Evolutionary conservation across 2,113 vertebrate genomes (phyloP).

Genomic region (Perca fluviatilis): DNA sequence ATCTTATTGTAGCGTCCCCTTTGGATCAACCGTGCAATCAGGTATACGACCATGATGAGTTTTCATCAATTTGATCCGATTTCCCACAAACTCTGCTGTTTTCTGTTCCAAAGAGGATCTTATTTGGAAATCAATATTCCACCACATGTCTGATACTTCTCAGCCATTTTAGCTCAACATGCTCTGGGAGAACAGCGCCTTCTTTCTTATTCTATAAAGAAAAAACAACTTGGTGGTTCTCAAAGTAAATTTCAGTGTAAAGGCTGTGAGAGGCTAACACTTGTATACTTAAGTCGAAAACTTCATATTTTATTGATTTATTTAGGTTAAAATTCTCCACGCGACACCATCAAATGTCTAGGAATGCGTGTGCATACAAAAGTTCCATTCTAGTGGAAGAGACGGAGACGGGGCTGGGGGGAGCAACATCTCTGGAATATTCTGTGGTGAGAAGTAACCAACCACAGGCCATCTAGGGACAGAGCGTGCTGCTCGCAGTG

Average conservation of each 20-base stretch:
- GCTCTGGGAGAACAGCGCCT: background rate
- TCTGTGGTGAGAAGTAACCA: constrained; percentile 30
- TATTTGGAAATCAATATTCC: background rate
- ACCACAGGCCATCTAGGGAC: constrained; percentile 38
- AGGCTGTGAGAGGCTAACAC: background rate
- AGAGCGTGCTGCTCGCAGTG: background rate
- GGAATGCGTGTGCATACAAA: constrained; percentile 12
- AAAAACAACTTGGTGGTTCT: background rate
- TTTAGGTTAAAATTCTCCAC: background rate
- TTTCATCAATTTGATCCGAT: background rate
- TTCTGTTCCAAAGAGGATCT: background rate
- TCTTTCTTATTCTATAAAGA: background rate
- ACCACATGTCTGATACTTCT: background rate
- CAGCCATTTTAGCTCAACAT: background rate
- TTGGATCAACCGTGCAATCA: background rate
- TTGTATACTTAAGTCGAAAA: background rate
- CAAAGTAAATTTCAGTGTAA: background rate
- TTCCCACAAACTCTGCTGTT: background rate
- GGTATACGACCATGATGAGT: background rate
- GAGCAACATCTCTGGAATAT: constrained; percentile 4
- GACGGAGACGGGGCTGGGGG: background rate
- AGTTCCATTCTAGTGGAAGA: background rate
- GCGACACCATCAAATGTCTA: background rate
- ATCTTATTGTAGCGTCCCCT: background rate
- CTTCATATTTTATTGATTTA: background rate